phyloP scores from a whole-genome alignment of 2,113 vertebrate species.

The Zeus faber region DNA sequence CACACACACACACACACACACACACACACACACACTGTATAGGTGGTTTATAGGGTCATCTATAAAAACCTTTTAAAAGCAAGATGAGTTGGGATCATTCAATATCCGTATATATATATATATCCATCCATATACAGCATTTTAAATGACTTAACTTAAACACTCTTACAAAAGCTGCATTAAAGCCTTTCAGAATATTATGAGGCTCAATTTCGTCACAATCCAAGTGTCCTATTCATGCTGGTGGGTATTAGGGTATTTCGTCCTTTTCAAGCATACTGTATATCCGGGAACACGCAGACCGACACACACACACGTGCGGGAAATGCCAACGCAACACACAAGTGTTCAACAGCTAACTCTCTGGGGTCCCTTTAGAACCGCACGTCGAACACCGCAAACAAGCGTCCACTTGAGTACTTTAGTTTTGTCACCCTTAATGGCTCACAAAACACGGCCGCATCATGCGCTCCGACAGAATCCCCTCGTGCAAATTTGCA shows the following conservation, averaged over 20 bases:
- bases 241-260: too few relatives aligned
- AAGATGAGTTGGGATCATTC: too few relatives aligned
- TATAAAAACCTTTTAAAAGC: too few relatives aligned
- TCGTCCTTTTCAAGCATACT: too few relatives aligned
- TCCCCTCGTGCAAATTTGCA: conserved; percentile 51
- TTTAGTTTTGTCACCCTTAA: conserved; percentile 17
- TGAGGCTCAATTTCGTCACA: too few relatives aligned
- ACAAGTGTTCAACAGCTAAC: not conserved
- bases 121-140: too few relatives aligned
- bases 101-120: too few relatives aligned
- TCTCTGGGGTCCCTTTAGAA: not conserved
- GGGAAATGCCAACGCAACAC: not conserved
- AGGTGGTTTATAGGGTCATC: not conserved
- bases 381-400: not conserved
- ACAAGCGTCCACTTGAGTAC: conserved; percentile 20
- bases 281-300: too few relatives aligned
- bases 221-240: too few relatives aligned
- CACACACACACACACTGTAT: not conserved
- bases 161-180: too few relatives aligned
- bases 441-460: conserved; percentile 38
- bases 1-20: not conserved
- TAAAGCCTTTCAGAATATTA: too few relatives aligned
- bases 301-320: not conserved
- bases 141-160: too few relatives aligned
- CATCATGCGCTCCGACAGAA: conserved; percentile 26